Evolutionary conservation across 2,888 invertebrate genomes (phyloP).

Genomic region (Entomobrya multifasciata): DNA sequence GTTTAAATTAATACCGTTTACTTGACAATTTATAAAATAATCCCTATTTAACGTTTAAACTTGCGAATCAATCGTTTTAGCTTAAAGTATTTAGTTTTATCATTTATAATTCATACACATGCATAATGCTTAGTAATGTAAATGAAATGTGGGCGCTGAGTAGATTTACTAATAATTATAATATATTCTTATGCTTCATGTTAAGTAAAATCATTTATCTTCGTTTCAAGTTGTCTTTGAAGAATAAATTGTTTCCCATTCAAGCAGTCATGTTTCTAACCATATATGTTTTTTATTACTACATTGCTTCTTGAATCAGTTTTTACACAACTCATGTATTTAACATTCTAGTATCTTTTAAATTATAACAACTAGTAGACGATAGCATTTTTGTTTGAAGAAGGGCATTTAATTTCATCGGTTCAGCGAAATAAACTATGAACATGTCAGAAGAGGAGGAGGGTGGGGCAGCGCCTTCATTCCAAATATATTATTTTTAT

Average conservation of each 20-base stretch:
- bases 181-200: too few species aligned
- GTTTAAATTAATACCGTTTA: background rate
- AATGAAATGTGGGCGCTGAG: too few species aligned
- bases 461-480: constrained; percentile 41
- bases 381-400: constrained; percentile 49
- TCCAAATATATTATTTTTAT: constrained; percentile 15
- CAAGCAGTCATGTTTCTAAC: too few species aligned
- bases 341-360: constrained; percentile 35
- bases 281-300: constrained; percentile 60
- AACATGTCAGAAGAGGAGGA: background rate
- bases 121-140: too few species aligned
- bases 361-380: constrained; percentile 51
- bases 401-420: constrained; percentile 43
- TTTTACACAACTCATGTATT: constrained; percentile 43
- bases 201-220: too few species aligned
- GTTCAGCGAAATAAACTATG: constrained; percentile 43
- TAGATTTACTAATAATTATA: too few species aligned
- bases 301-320: constrained; percentile 45
- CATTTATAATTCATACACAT: too few species aligned
- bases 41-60: background rate
- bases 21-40: background rate
- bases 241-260: constrained; percentile 45
- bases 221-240: too few species aligned
- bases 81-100: too few species aligned
- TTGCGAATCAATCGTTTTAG: constrained; percentile 22